A percentile compares a stretch with the other conserved stretches of the same genome.
These are phyloP conservation scores for Peromyscus melanophrys DNA, from an alignment of 2,797 vertebrate genomes.

Conservation along the genomic window DNA sequence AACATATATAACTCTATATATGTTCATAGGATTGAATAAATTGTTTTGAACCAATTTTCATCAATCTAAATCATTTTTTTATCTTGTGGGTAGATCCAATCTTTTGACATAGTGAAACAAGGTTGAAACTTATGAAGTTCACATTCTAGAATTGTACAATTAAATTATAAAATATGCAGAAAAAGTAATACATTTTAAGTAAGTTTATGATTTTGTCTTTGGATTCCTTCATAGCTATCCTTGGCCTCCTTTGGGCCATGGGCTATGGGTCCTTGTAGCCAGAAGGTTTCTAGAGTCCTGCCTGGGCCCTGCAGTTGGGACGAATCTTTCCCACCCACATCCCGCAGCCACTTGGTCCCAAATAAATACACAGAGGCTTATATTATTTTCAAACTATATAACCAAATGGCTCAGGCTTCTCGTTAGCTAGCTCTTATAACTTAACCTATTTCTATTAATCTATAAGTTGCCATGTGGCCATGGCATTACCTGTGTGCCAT, in stretches of 20 bases:
- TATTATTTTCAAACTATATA: too few species aligned
- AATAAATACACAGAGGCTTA: too few species aligned
- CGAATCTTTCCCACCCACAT: too few species aligned
- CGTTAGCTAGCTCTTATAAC: too few species aligned
- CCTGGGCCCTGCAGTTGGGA: too few species aligned
- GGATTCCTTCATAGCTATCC: not conserved
- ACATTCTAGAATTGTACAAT: not conserved
- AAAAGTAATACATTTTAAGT: not conserved
- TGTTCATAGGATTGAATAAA: not conserved
- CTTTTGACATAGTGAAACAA: not conserved
- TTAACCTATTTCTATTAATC: too few species aligned
- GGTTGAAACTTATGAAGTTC: not conserved
- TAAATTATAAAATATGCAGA: not conserved
- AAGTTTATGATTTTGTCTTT: not conserved
- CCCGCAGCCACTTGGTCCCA: too few species aligned
- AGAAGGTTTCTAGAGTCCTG: too few species aligned
- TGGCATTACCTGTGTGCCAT: too few species aligned
- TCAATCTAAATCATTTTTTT: not conserved
- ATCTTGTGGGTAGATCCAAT: not conserved
- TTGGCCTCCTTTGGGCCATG: not conserved
- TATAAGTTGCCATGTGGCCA: too few species aligned
- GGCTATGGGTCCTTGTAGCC: not conserved
- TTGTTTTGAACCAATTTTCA: constrained; percentile 44
- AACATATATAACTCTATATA: not conserved
- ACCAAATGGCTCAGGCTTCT: too few species aligned